Evolutionary conservation across 2,888 invertebrate genomes (phyloP).

Genomic region (Amblyjoppa proteus): DNA sequence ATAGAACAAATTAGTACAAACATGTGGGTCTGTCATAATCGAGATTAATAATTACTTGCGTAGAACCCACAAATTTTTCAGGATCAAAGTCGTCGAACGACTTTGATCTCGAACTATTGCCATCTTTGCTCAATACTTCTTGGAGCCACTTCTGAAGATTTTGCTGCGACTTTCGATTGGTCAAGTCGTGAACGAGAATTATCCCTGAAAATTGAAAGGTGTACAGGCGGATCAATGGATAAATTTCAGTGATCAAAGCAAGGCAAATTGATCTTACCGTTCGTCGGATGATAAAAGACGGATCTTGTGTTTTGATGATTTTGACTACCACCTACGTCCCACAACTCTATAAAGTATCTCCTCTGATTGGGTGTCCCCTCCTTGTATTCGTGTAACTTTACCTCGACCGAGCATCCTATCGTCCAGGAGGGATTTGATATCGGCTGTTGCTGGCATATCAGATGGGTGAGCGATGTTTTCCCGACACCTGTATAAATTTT

Average conservation of each 20-base stretch:
- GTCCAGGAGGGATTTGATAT: conserved; percentile 97
- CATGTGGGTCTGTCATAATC: not conserved
- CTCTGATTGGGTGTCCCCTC: conserved; percentile 97
- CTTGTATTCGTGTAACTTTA: conserved; percentile 97
- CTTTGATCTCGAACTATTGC: conserved; percentile 82
- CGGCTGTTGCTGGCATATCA: conserved; percentile 95
- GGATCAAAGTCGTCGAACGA: conserved; percentile 92
- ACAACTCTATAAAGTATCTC: conserved; percentile 97
- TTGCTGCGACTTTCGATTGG: conserved; percentile 97
- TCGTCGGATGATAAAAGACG: conserved; percentile 97
- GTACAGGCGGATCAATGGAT: conserved; percentile 34
- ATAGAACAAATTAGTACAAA: not conserved
- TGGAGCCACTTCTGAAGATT: conserved; percentile 97
- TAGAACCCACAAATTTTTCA: conserved; percentile 94
- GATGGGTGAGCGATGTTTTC: conserved; percentile 97
- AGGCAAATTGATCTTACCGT: conserved; percentile 88
- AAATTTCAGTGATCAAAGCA: not conserved
- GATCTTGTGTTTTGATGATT: conserved; percentile 96
- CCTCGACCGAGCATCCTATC: conserved; percentile 97
- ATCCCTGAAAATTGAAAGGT: conserved; percentile 88
- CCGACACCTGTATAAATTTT: conserved; percentile 91
- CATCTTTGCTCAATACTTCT: conserved; percentile 94
- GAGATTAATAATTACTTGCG: conserved; percentile 86
- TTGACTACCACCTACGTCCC: conserved; percentile 98
- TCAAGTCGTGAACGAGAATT: conserved; percentile 98